Evolutionary conservation across 2,113 vertebrate species (phyloP), one percentile per base, ranked within the genome.

Genomic region (Haliaeetus leucogaster): DNA sequence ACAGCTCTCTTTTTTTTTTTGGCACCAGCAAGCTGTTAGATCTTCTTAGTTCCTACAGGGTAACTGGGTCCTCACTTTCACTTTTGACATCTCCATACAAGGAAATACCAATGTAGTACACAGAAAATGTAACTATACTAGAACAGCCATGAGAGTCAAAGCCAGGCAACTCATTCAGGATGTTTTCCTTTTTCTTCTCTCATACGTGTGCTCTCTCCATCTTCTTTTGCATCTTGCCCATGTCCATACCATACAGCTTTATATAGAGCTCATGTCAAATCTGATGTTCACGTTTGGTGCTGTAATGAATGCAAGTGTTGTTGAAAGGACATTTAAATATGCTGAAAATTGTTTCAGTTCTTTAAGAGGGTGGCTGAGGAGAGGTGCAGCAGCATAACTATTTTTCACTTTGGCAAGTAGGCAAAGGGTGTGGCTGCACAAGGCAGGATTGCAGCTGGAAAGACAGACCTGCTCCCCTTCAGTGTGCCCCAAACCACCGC

Each of bases 161-260:
- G 45, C 17, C 34, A 79, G 40, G 30, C 34, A 94, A 70, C 11
- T 71, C 55, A 43, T 29, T 79, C 50, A 10, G 36, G 34, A 73
- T 25, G 11, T n/a, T 53, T 45, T 62, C 16, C 10, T 52, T 16
- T 56, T 58, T n/a, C 9, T 80, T 48, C n/a, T 53, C 34, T 76
- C 9, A 38, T 1, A 11, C 0, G 0, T 16, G 13, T 17, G 29
- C 43, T n/a, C 19, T 30, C 34, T 38, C 6, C 19, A 20, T 9
- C 52, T 68, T 38, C 50, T 29, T 56, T 25, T 45, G 21, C 73
- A 84, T 10, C 66, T 36, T 56, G 32, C 29, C 40, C 43, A 47
- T 4, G 10, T 27, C 47, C 38, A 47, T 3, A 29, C 4, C 32
- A 22, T 0, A 38, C 12, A 32, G 10, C 17, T 71, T 53, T 23